phyloP scores from a whole-genome alignment of 2,113 vertebrate species.

The Neotragus pygmaeus region DNA sequence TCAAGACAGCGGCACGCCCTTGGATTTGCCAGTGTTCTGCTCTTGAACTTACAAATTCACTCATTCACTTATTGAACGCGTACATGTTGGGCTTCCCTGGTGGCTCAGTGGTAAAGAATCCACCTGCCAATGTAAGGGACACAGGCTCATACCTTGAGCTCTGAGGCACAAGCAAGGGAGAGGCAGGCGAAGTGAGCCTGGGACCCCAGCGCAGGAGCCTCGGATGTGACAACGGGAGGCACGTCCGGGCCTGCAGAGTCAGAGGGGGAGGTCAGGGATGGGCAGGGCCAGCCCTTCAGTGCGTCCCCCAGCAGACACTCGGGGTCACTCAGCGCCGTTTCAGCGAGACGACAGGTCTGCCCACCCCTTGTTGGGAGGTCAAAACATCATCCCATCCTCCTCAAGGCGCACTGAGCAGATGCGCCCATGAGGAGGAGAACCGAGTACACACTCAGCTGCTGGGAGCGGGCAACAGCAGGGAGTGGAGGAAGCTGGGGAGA shows the following conservation, averaged over 20 bases:
- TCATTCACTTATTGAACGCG: background rate
- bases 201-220: too few relatives aligned
- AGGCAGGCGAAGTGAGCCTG: background rate
- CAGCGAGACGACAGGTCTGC: background rate
- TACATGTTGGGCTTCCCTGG: background rate
- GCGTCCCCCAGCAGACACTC: background rate
- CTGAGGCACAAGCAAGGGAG: background rate
- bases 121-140: background rate
- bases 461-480: fast-evolving
- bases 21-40: background rate
- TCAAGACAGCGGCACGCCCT: background rate
- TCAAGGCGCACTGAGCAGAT: background rate
- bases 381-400: background rate
- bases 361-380: background rate
- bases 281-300: background rate
- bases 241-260: background rate
- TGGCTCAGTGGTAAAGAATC: background rate
- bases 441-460: background rate
- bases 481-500: background rate
- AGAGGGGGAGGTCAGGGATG: background rate
- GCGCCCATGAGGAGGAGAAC: background rate
- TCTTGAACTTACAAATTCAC: background rate
- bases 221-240: background rate
- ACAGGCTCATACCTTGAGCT: background rate
- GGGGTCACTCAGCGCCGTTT: background rate